Evolutionary conservation across 2,888 invertebrate species (phyloP), one percentile per base, ranked within the genome.

Genomic region (Hartigia nigra): DNA sequence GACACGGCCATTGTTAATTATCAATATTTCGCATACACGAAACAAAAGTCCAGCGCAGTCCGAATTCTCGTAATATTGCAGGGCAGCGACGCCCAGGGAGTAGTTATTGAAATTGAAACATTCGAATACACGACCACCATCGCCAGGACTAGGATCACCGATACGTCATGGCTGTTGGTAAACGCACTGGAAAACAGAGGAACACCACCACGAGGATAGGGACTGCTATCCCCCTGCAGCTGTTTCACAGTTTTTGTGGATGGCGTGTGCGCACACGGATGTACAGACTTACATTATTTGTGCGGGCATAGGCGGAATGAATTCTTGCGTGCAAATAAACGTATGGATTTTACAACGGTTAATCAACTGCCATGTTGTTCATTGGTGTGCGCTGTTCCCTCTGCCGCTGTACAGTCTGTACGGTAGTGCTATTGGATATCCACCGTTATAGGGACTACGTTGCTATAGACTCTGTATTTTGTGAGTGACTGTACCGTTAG

Each of bases 51-150:
- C 85, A 84, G 83, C 82, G 81, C 86, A 83, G 86, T 83, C 86
- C 12, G 72, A 34, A 72, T 34, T 72, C 72, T 23, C 31, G 72
- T 32, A 72, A 72, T 72, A 72, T 72, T 31, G 72, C 34, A 32
- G 31, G n/a, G 31, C n/a, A 23, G 72, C 84, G 89, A 89, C 91
- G 89, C 91, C 55, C 89, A 86, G 92, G 92, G 92, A 92, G 90
- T 88, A 91, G 91, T 92, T 92, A 91, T 92, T 91, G 92, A 92
- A 92, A 92, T 91, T 91, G 91, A 92, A 91, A 91, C 91, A 91
- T 90, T 90, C 88, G 87, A 87, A 77, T 79, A 84, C 84, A 87
- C 87, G 86, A 84, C 81, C 32, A 72, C 34, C 14, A 55, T 55
- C 55, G 9, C 23, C 55, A 23, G 55, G 14, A 39, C 39, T 39